Conservation (phyloP, 1,140 invertebrate species). For the Musca vetustissima region DNA sequence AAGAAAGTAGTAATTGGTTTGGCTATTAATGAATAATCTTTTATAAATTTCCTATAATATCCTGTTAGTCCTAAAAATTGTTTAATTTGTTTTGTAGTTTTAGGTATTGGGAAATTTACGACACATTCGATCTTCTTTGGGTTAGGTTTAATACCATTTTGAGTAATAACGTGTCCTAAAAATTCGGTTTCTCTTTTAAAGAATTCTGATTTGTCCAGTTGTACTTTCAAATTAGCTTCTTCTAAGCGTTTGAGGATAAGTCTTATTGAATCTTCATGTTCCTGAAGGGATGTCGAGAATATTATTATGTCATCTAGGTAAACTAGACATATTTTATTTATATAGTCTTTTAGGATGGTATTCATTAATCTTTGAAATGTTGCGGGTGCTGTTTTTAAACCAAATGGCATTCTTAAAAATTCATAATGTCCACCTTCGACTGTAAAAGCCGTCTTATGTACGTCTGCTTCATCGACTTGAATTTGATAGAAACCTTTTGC, state of each 20-base stretch:
- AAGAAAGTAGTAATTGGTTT: not conserved
- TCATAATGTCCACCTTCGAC: slow-evolving; percentile 48
- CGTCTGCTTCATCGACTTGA: slow-evolving; percentile 45
- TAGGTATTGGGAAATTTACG: not conserved
- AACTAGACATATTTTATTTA: too few species aligned
- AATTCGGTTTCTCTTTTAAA: too few species aligned
- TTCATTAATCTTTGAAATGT: slow-evolving; percentile 57
- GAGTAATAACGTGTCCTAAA: too few species aligned
- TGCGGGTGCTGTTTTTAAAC: slow-evolving; percentile 53
- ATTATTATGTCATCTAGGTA: too few species aligned
- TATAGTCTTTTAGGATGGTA: too few species aligned
- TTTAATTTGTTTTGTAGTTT: not conserved
- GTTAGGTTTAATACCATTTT: not conserved
- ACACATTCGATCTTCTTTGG: not conserved
- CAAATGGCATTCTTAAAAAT: slow-evolving; percentile 56
- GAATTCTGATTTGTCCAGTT: too few species aligned
- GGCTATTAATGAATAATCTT: not conserved
- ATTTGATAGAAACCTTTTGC: slow-evolving; percentile 60
- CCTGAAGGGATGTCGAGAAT: too few species aligned
- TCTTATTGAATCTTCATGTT: too few species aligned
- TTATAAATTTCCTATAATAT: slow-evolving; percentile 1
- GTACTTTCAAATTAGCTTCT: too few species aligned
- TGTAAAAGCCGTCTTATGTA: slow-evolving; percentile 58
- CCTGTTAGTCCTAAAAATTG: not conserved
- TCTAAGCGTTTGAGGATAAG: too few species aligned